Percentiles rank a stretch among this genome's conserved stretches.
These are phyloP conservation scores for Drosophila bunnanda DNA, from an alignment of 2,888 invertebrate species.

Conservation along the genomic window DNA sequence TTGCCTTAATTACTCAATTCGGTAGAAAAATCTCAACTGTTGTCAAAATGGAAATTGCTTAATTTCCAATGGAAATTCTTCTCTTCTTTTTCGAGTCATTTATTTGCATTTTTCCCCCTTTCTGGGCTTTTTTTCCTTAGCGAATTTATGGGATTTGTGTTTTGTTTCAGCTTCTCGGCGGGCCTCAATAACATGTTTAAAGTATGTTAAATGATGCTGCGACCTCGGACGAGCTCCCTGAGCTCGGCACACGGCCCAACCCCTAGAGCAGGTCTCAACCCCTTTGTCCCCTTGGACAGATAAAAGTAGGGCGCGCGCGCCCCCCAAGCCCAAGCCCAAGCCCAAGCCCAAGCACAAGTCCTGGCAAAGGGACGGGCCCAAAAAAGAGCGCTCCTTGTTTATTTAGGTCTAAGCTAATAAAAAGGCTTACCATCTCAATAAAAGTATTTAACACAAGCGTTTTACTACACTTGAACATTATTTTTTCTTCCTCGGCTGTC, in stretches of 20 bases:
- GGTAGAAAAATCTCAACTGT: conserved; percentile 18
- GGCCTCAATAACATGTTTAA: conserved; percentile 73
- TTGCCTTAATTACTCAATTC: conserved; percentile 21
- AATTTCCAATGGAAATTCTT: conserved; percentile 31
- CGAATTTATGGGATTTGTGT: conserved; percentile 66
- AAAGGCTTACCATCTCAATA: conserved; percentile 84
- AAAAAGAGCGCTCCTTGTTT: conserved; percentile 60
- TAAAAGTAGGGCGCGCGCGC: conserved; percentile 56
- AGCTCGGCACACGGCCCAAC: neutral
- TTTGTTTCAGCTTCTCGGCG: conserved; percentile 40
- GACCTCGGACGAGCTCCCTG: conserved; percentile 38
- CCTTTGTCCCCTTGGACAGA: conserved; percentile 62
- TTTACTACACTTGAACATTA: conserved; percentile 81
- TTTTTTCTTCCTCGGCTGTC: conserved; percentile 42
- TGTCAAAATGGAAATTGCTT: conserved; percentile 39
- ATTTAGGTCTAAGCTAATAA: conserved; percentile 82
- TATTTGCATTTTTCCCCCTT: conserved; percentile 29
- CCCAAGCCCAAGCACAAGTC: conserved; percentile 2
- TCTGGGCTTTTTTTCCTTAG: conserved; percentile 23
- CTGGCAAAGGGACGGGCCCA: conserved; percentile 10
- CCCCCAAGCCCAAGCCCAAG: conserved; percentile 14
- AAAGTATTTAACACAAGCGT: conserved; percentile 84
- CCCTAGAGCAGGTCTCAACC: conserved; percentile 14
- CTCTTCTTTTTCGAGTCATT: conserved; percentile 18
- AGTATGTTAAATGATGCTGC: conserved; percentile 72